Evolutionary conservation across 2,113 vertebrate species (phyloP).

Genomic region (Capreolus pygargus): DNA sequence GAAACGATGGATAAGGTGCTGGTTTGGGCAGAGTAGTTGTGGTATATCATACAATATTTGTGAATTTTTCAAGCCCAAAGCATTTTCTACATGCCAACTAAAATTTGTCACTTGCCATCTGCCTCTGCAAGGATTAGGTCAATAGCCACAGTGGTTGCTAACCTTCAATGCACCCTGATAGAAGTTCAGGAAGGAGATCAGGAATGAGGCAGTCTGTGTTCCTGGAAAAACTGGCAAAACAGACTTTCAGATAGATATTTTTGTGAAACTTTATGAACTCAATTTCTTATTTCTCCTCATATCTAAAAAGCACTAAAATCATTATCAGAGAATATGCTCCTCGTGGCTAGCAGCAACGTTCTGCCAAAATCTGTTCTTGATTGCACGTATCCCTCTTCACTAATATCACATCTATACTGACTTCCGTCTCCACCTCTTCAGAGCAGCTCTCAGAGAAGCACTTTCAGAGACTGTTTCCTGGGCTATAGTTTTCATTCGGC

Average conservation of each 20-base stretch:
- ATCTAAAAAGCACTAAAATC: not conserved
- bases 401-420: not conserved
- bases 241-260: not conserved
- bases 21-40: slow-evolving; percentile 50
- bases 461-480: not conserved
- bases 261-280: not conserved
- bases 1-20: slow-evolving; percentile 67
- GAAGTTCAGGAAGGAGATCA: not conserved
- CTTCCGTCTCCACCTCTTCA: not conserved
- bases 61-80: slow-evolving; percentile 74
- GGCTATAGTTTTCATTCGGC: not conserved
- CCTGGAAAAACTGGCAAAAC: not conserved
- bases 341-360: not conserved
- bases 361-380: not conserved
- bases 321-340: not conserved
- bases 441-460: not conserved
- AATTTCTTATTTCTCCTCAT: not conserved
- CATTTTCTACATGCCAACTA: slow-evolving; percentile 51
- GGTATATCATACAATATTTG: slow-evolving; percentile 66
- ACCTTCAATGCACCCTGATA: not conserved
- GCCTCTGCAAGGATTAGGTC: not conserved
- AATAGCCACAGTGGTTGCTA: not conserved
- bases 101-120: not conserved
- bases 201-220: not conserved
- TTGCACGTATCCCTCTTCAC: not conserved